Percentiles rank a stretch among this genome's conserved stretches.
phyloP scores from a whole-genome alignment of 2,888 invertebrate genomes.

The Cotesia congregata region DNA sequence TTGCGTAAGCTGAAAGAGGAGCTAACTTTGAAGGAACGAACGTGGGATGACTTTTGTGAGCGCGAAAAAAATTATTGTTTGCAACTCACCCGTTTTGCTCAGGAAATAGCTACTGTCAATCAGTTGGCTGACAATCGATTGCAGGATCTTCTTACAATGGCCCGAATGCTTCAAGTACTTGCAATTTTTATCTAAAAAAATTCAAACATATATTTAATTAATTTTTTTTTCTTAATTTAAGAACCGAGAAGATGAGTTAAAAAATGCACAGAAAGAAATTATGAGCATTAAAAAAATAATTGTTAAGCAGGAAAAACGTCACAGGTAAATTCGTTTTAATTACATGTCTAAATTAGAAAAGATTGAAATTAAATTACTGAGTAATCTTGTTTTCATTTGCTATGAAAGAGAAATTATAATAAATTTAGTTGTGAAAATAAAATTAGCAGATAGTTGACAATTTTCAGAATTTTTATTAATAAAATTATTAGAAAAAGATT shows the following conservation, averaged over 20 bases:
- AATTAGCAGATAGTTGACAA: too few species aligned
- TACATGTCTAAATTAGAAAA: not conserved
- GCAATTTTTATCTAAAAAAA: not conserved
- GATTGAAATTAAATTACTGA: not conserved
- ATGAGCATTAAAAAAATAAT: conserved; percentile 52
- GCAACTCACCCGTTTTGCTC: conserved; percentile 59
- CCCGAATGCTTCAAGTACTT: conserved; percentile 51
- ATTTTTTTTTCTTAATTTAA: conserved; percentile 36
- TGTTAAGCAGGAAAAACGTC: conserved; percentile 47
- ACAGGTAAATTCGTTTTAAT: conserved; percentile 47
- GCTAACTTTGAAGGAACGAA: conserved; percentile 57
- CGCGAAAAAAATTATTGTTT: conserved; percentile 61
- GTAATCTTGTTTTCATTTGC: not conserved
- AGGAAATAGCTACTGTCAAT: conserved; percentile 58
- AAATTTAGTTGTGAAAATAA: too few species aligned
- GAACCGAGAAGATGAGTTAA: conserved; percentile 57
- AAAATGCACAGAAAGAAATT: conserved; percentile 51
- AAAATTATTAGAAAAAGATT: too few species aligned
- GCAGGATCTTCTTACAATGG: conserved; percentile 55
- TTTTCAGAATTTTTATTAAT: too few species aligned
- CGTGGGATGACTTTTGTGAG: conserved; percentile 56
- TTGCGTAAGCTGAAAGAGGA: conserved; percentile 60
- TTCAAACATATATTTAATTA: not conserved
- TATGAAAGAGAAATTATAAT: not conserved
- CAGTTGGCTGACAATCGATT: conserved; percentile 60